A percentile compares a stretch with the other conserved stretches of the same genome.
phyloP scores from a whole-genome alignment of 2,797 vertebrate genomes.

The Simalia tracyae region DNA sequence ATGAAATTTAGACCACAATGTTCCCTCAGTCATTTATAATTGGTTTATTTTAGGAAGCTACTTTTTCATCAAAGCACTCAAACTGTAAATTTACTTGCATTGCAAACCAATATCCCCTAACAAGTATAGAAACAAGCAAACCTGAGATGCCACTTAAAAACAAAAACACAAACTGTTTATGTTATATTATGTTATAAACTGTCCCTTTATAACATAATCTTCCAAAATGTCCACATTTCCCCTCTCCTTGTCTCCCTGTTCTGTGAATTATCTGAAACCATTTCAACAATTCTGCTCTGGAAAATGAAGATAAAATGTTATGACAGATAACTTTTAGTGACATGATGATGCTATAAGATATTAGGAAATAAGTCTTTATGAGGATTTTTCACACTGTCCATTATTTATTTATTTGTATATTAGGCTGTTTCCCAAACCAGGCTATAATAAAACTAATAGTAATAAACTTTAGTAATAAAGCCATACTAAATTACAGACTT shows the following conservation, averaged over 20 bases:
- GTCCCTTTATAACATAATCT: neutral
- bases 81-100: neutral
- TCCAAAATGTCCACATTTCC: neutral
- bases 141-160: neutral
- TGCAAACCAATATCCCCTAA: neutral
- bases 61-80: slow-evolving; percentile 9
- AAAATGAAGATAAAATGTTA: neutral
- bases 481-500: neutral
- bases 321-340: neutral
- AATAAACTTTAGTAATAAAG: neutral
- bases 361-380: neutral
- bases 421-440: neutral
- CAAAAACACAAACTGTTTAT: neutral
- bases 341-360: neutral
- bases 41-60: slow-evolving; percentile 33
- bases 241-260: neutral
- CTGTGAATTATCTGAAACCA: neutral
- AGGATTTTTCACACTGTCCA: neutral
- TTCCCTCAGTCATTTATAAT: neutral
- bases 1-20: slow-evolving; percentile 13
- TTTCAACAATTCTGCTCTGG: neutral
- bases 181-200: neutral
- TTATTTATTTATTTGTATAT: neutral
- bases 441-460: neutral
- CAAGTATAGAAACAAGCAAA: neutral